These are phyloP conservation scores for Salminus brasiliensis DNA, from an alignment of 2,113 vertebrate genomes.

Conservation along the genomic window DNA sequence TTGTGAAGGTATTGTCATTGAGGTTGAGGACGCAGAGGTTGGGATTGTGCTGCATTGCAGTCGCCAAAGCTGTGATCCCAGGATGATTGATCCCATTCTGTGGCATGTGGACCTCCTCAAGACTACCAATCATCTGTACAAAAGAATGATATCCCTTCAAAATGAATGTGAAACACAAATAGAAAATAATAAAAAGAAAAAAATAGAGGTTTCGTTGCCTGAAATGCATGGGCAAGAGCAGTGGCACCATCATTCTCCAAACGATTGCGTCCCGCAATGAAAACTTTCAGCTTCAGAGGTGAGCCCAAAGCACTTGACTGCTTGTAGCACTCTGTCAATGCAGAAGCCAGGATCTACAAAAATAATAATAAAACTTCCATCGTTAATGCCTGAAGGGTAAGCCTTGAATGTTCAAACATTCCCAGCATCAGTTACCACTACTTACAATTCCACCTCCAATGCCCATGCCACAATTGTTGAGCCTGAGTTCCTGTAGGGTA, in stretches of 20 bases:
- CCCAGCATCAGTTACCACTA: neutral
- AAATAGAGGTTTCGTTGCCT: conserved; percentile 70
- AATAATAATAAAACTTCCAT: neutral
- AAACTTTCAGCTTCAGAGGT: conserved; percentile 88
- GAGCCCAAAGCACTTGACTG: conserved; percentile 81
- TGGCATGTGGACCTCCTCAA: conserved; percentile 96
- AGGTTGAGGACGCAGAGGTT: conserved; percentile 90
- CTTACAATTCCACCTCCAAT: conserved; percentile 92
- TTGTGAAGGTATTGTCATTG: conserved; percentile 98
- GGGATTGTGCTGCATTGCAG: conserved; percentile 86
- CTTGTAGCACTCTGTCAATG: conserved; percentile 86
- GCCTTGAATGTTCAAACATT: neutral
- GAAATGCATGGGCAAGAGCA: conserved; percentile 91
- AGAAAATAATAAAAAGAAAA: neutral
- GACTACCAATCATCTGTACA: conserved; percentile 87
- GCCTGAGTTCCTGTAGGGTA: conserved; percentile 86
- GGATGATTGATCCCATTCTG: conserved; percentile 97
- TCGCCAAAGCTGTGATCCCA: conserved; percentile 89
- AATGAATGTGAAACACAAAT: neutral
- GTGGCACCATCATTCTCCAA: conserved; percentile 95
- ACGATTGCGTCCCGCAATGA: conserved; percentile 94
- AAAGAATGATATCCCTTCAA: neutral
- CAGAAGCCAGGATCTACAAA: conserved; percentile 87
- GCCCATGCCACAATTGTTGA: conserved; percentile 99
- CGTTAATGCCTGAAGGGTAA: neutral